A percentile compares a stretch with the other conserved stretches of the same genome.
phyloP scores from a whole-genome alignment of 2,797 vertebrate genomes.

The Sebastes umbrosus region DNA sequence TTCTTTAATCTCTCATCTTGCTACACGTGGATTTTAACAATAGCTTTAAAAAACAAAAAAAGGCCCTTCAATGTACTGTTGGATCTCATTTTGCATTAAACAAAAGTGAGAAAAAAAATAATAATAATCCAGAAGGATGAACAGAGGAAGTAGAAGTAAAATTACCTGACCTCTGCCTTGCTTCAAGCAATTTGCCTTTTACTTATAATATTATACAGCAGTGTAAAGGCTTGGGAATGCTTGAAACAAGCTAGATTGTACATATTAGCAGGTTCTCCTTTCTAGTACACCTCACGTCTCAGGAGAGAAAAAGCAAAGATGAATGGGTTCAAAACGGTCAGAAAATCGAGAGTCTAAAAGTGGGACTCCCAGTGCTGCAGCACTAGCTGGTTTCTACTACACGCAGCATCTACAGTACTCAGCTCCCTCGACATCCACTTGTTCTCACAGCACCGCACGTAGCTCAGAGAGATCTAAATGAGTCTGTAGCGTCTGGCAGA shows the following conservation, averaged over 20 bases:
- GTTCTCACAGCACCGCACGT: neutral
- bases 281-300: neutral
- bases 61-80: neutral
- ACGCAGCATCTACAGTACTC: neutral
- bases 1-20: neutral
- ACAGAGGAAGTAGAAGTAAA: neutral
- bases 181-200: neutral
- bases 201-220: neutral
- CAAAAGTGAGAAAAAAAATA: neutral
- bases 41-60: no score
- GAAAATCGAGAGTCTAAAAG: neutral
- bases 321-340: neutral
- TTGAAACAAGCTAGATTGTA: neutral
- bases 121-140: no score
- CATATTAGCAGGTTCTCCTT: neutral
- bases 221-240: no score
- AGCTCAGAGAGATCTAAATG: slow-evolving; percentile 28
- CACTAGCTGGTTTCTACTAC: neutral
- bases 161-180: neutral
- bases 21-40: neutral
- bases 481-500: slow-evolving; percentile 63
- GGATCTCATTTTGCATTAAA: neutral
- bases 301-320: neutral
- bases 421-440: neutral
- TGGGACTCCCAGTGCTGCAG: neutral